Evolutionary conservation across 2,888 invertebrate genomes (phyloP).

Genomic region (Tholera decimalis): DNA sequence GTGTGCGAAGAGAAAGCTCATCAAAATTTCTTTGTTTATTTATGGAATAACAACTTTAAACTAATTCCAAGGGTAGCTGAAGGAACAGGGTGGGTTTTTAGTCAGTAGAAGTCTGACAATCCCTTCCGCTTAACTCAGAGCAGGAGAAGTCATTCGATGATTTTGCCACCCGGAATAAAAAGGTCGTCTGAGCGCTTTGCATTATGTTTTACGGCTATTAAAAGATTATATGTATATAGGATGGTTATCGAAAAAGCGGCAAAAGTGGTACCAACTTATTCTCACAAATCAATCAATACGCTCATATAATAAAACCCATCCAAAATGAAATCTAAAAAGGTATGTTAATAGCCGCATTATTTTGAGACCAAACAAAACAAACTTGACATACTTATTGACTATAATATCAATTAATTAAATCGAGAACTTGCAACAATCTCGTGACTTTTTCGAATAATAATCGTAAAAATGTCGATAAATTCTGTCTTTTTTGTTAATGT

Average conservation of each 20-base stretch:
- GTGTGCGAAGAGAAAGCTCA: no score
- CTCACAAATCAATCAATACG: background rate
- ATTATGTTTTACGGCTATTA: background rate
- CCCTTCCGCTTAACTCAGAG: no score
- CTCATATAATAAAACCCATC: background rate
- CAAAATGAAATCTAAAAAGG: background rate
- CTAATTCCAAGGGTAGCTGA: no score
- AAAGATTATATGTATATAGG: background rate
- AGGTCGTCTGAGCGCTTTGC: no score
- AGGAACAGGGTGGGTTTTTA: no score
- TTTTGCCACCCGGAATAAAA: no score
- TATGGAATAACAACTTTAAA: no score
- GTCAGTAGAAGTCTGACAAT: no score
- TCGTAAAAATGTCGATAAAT: background rate
- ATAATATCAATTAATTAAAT: slow-evolving; percentile 16
- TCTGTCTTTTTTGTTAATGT: no score
- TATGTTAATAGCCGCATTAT: background rate
- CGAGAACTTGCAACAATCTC: background rate
- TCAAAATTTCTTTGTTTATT: no score
- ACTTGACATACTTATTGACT: background rate
- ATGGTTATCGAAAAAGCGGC: background rate
- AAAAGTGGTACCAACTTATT: background rate
- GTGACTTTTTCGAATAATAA: background rate
- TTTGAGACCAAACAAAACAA: slow-evolving; percentile 2
- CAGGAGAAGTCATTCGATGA: no score